A percentile compares a stretch with the other conserved stretches of the same genome.
Conservation (phyloP, 2,888 invertebrate species). For the Nycteola revayana region DNA sequence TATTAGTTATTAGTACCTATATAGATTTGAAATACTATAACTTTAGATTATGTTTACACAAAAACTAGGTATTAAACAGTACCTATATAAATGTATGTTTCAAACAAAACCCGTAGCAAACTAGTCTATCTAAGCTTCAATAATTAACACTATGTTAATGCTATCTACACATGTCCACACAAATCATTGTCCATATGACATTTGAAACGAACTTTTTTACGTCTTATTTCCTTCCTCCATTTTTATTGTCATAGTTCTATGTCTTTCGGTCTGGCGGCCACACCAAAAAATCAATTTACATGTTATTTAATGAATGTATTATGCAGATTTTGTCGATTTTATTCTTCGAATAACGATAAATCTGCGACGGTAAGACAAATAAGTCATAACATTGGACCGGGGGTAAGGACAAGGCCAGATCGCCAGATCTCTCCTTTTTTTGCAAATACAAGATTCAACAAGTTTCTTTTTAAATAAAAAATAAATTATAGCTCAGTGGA, state of each 20-base stretch:
- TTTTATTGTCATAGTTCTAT: constrained; percentile 51
- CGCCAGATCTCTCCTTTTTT: constrained; percentile 47
- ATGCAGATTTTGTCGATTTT: constrained; percentile 65
- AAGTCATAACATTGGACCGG: constrained; percentile 76
- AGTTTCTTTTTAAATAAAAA: constrained; percentile 27
- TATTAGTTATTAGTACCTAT: too few species aligned
- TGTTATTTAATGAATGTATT: constrained; percentile 68
- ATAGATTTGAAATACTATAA: too few species aligned
- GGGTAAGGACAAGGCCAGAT: constrained; percentile 60
- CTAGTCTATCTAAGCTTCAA: constrained; percentile 12
- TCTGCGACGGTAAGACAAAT: constrained; percentile 69
- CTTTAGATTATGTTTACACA: too few species aligned
- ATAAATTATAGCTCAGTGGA: constrained; percentile 35
- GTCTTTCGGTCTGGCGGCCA: constrained; percentile 37
- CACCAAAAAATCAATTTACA: constrained; percentile 67
- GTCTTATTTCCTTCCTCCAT: constrained; percentile 59
- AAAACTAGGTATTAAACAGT: too few species aligned
- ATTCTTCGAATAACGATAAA: constrained; percentile 67
- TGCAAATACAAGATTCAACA: constrained; percentile 49
- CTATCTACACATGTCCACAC: constrained; percentile 32
- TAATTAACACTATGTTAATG: constrained; percentile 34
- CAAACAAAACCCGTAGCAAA: constrained; percentile 4
- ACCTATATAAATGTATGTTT: background rate
- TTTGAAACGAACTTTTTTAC: constrained; percentile 43
- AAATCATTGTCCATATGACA: constrained; percentile 53